Evolutionary conservation across 2,797 vertebrate genomes (phyloP), one percentile per base, ranked within the genome.

Genomic region (Falco cherrug): DNA sequence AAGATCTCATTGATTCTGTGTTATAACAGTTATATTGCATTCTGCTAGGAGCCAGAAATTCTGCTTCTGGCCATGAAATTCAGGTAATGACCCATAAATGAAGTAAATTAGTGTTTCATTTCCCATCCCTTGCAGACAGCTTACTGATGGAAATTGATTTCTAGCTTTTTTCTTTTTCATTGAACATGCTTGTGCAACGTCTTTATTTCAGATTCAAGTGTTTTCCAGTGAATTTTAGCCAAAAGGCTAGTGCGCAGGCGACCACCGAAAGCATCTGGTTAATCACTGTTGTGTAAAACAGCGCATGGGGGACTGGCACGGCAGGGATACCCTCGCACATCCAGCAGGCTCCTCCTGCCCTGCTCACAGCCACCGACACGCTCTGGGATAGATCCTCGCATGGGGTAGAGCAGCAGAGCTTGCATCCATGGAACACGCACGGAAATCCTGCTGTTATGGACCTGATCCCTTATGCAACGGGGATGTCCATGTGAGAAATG

Each of bases 11-110:
- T 67, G 92, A 87, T 56, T 87, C 74, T 79, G 1, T 64, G 83
- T 57, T 67, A 6, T 16, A 84, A 54, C 65, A 65, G 89, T 35
- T 64, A 67, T 43, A 28, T 19, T 25, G 5, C 86, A 71, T 84
- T 59, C 67, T 77, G 84, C 53, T 82, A 87, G 92, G 87, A 93
- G 69, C 76, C 89, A 94, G 90, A 73, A 77, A 77, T 31, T 45
- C 92, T 83, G 81, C 63, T 77, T 78, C 70, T 45, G 75, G 81
- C 86, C 64, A 6, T 88, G 94, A 95, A 94, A 95, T 84, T 24
- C 96, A 94, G 95, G 92, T 95, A 97, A 97, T 96, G 92, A 97
- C 81, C 95, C 87, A 69, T 82, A 95, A 90, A 81, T 61, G 78
- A 92, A 89, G 92, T 84, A 81, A 97, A 96, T 97, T 84, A 87